Evolutionary conservation across 2,888 invertebrate genomes (phyloP).

Genomic region (Melieria picta): DNA sequence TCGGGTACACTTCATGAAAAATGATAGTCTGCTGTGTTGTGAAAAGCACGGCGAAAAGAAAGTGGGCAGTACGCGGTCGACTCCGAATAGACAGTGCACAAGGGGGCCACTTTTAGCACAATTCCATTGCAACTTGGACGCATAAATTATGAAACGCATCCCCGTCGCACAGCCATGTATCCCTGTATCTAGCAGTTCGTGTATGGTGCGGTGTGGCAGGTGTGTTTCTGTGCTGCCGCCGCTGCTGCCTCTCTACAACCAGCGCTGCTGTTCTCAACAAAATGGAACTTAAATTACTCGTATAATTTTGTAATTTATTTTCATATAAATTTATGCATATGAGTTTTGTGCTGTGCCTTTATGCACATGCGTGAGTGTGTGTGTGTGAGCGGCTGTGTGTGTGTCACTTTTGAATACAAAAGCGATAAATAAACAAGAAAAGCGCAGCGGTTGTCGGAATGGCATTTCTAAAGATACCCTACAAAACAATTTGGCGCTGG

Average conservation of each 20-base stretch:
- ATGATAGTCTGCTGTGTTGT: too few relatives aligned
- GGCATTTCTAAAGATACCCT: too few relatives aligned
- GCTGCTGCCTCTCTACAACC: too few relatives aligned
- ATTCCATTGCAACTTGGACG: slow-evolving; percentile 14
- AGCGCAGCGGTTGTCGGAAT: background rate
- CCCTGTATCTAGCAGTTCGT: background rate
- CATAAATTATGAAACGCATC: slow-evolving; percentile 24
- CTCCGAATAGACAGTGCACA: too few relatives aligned
- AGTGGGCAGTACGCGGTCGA: too few relatives aligned
- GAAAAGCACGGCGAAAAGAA: too few relatives aligned
- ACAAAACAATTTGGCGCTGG: too few relatives aligned
- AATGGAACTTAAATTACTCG: slow-evolving; percentile 25
- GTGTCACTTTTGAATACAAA: slow-evolving; percentile 25
- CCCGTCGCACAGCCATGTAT: slow-evolving; percentile 7
- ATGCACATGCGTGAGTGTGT: background rate
- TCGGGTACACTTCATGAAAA: too few relatives aligned
- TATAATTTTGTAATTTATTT: slow-evolving; percentile 30
- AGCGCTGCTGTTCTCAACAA: background rate
- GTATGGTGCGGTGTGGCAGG: slow-evolving; percentile 17
- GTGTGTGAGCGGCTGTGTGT: slow-evolving; percentile 6
- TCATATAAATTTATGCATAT: slow-evolving; percentile 24
- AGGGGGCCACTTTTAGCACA: too few relatives aligned
- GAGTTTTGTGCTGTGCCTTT: background rate
- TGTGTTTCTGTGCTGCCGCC: slow-evolving; percentile 3
- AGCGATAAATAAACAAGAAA: slow-evolving; percentile 15